Base-by-base conservation (phyloP, 2,113 vertebrate genomes). In the Orthonyx spaldingii region DNA sequence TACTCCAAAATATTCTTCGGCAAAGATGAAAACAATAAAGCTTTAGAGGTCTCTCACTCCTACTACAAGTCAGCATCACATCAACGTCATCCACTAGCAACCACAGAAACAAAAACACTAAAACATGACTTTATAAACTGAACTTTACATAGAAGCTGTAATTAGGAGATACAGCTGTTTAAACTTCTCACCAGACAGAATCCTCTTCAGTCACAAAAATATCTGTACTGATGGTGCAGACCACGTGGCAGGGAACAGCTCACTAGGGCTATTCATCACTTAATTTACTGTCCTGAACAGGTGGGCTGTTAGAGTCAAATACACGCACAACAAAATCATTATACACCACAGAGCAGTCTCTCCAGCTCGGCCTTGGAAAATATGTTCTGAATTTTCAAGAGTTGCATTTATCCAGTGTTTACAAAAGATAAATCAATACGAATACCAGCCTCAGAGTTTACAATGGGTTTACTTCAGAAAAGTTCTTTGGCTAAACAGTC, bases 231-330 rank as follows among this genome's bases (percentile, higher is more conserved):
- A 33, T 52, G 85, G 71, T 55, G 17, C 64, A 77, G 59, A 63
- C 71, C 93, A 93, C 87, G n/a, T 77, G 92, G 33, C 4, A 16
- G 49, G 47, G 76, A 23, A 46, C 16, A 74, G 66, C 88, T 94
- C 95, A 96, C 77, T 91, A 30, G 59, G 44, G 59, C 85, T 65
- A 94, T 94, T 97, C 90, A 95, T 83, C 88, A 69, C 27, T n/a
- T 30, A 37, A 84, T 80, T 72, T 49, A 75, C 93, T 84, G 27
- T 74, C 95, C 93, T 22, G 8, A 97, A 96, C 97, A 98, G 97
- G 97, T 97, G 97, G 95, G 96, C 86, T 80, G 49, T 15, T 47
- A 21, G 74, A 49, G 7, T 35, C 71, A 49, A 76, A 84, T 1
- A 55, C 61, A 44, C 0, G 11, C 91, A 95, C 81, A 94, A 90